Evolutionary conservation across 2,113 vertebrate genomes (phyloP), one percentile per base, ranked within the genome.

Genomic region (Rhineura floridana): DNA sequence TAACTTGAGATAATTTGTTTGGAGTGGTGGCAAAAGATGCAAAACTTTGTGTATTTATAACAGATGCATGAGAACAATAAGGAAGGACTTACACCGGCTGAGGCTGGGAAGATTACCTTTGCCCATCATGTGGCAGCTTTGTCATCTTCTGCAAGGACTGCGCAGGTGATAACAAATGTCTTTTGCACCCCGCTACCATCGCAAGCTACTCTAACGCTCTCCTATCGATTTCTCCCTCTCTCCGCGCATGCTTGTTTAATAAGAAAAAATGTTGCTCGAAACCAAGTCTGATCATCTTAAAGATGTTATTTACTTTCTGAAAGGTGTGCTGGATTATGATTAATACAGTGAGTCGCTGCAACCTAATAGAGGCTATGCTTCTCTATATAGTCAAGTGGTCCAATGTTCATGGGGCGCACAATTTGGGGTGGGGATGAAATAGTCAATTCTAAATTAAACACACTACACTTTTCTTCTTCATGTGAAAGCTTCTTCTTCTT

Each of bases 281-380:
- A 94, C 91, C 81, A 88, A 95, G 87, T 92, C 93, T 96, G 96
- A 97, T 95, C 90, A 94, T 95, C 93, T 94, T 88, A 91, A 96
- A 96, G 94, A 95, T 92, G 92, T 96, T 97, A 97, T 97, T 96
- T 97, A 95, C 95, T 96, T 94, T 97, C 87, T 96, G 97, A 97
- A 90, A 96, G 91, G 94, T 93, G 93, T 93, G 72, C 91, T 90
- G 94, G 91, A 97, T 98, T 96, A 97, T 97, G 97, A 98, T 97
- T 95, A 95, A 98, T 98, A 96, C 63, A 86, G 93, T 94, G 93
- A 93, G 90, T 87, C 92, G 85, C 84, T 88, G 90, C 91, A 80
- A 86, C 91, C 93, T 96, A 96, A 97, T 97, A 89, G 89, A 93
- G 87, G 78, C 78, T 63, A 93, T 96, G 83, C 73, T 93, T 93